Conservation (phyloP, 2,113 vertebrate species). For the Ctenomys sociabilis region DNA sequence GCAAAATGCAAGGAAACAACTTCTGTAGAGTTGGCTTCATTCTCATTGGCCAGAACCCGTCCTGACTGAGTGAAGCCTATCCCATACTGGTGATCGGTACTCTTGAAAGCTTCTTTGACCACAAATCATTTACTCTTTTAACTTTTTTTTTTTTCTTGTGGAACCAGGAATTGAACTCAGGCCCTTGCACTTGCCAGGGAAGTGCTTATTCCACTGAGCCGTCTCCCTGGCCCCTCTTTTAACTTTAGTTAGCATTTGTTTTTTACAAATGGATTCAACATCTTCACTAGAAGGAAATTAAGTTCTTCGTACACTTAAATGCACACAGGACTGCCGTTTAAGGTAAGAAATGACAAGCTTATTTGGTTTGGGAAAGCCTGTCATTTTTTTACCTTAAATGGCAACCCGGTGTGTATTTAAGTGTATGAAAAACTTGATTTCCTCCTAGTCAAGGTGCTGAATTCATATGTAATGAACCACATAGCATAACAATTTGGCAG, state of each 20-base stretch:
- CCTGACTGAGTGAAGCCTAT: not conserved
- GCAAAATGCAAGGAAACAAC: not conserved
- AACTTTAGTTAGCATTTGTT: constrained; percentile 3
- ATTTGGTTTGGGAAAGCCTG: too few species aligned
- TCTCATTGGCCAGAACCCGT: not conserved
- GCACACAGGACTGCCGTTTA: not conserved
- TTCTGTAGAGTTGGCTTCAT: not conserved
- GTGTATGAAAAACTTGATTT: too few species aligned
- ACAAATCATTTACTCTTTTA: constrained; percentile 5
- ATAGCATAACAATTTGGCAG: constrained; percentile 50
- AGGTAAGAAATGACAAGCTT: not conserved
- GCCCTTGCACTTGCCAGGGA: too few species aligned
- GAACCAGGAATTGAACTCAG: too few species aligned
- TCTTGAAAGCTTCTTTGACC: constrained; percentile 10
- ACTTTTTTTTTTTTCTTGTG: too few species aligned
- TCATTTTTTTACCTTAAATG: too few species aligned
- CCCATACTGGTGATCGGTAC: not conserved
- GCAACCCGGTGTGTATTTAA: too few species aligned
- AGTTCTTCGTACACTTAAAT: not conserved
- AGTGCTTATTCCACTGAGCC: too few species aligned
- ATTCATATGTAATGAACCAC: not conserved
- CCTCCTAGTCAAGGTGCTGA: too few species aligned
- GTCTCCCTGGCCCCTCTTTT: too few species aligned
- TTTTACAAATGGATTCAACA: not conserved
- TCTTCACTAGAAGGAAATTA: not conserved